Conservation (phyloP, 2,888 invertebrate genomes). For the Selenia dentaria region DNA sequence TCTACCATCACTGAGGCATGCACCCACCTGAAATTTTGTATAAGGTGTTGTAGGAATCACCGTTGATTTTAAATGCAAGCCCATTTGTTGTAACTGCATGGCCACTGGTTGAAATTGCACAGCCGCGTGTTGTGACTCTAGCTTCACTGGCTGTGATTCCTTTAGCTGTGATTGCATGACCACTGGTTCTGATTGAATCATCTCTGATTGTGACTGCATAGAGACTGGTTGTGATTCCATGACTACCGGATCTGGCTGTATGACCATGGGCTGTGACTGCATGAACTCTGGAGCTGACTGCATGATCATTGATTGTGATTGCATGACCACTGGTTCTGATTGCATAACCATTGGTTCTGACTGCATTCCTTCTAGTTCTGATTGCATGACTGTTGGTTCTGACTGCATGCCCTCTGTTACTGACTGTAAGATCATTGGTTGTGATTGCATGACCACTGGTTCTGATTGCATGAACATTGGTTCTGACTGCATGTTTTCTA, state of each 20-base stretch:
- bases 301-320: neutral
- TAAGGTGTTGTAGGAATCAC: neutral
- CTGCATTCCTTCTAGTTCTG: neutral
- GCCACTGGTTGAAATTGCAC: neutral
- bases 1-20: no score
- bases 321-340: neutral
- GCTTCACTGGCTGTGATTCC: neutral
- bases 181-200: neutral
- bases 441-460: neutral
- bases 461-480: neutral
- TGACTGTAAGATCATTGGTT: neutral
- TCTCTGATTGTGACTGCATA: neutral
- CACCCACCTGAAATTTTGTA: constrained; percentile 17
- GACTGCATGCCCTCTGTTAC: neutral
- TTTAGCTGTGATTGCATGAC: neutral
- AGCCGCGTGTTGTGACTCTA: neutral
- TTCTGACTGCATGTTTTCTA: neutral
- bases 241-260: neutral
- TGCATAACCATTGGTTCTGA: neutral
- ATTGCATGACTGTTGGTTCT: neutral
- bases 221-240: neutral
- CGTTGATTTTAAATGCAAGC: neutral
- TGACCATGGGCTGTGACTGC: neutral
- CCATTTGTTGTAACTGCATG: neutral
- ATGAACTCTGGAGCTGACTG: neutral